These are phyloP conservation scores for Takifugu flavidus DNA, from an alignment of 2,113 vertebrate species.

Conservation along the genomic window DNA sequence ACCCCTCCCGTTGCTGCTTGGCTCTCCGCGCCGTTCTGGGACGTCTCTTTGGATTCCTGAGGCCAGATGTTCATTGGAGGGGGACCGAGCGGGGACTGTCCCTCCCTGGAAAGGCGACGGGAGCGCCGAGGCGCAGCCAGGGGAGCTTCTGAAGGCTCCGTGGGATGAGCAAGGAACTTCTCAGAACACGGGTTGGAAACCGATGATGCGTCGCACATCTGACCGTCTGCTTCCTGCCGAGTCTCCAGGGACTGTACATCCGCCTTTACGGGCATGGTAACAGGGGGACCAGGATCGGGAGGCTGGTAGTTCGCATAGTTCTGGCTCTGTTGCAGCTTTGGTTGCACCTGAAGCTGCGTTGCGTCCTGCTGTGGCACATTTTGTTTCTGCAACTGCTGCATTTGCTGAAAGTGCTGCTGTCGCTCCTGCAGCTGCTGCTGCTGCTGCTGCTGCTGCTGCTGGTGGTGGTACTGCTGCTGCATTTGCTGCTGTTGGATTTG, in stretches of 20 bases:
- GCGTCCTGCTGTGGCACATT: conserved; percentile 56
- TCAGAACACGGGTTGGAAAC: conserved; percentile 70
- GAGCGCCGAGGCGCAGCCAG: conserved; percentile 84
- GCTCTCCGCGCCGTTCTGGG: conserved; percentile 71
- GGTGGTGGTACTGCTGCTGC: conserved; percentile 68
- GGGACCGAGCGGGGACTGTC: conserved; percentile 71
- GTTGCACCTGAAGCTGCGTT: conserved; percentile 73
- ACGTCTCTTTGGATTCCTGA: conserved; percentile 55
- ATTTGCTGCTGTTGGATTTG: conserved; percentile 65
- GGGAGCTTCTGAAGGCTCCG: conserved; percentile 67
- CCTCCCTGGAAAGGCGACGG: conserved; percentile 92
- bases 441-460: conserved; percentile 59
- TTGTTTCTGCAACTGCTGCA: conserved; percentile 47
- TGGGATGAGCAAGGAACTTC: conserved; percentile 70
- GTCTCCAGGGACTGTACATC: conserved; percentile 54
- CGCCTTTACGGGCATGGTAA: conserved; percentile 37
- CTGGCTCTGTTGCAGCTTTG: conserved; percentile 51
- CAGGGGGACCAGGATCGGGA: conserved; percentile 27
- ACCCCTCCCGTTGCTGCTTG: conserved; percentile 79
- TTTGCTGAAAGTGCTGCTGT: conserved; percentile 53
- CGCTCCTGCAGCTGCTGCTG: conserved; percentile 33
- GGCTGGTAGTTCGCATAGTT: conserved; percentile 45
- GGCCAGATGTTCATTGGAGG: conserved; percentile 46
- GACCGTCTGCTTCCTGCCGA: conserved; percentile 59
- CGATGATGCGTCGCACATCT: conserved; percentile 62